These are phyloP conservation scores for Formica selysi DNA, from an alignment of 1,140 invertebrate genomes.

Conservation along the genomic window DNA sequence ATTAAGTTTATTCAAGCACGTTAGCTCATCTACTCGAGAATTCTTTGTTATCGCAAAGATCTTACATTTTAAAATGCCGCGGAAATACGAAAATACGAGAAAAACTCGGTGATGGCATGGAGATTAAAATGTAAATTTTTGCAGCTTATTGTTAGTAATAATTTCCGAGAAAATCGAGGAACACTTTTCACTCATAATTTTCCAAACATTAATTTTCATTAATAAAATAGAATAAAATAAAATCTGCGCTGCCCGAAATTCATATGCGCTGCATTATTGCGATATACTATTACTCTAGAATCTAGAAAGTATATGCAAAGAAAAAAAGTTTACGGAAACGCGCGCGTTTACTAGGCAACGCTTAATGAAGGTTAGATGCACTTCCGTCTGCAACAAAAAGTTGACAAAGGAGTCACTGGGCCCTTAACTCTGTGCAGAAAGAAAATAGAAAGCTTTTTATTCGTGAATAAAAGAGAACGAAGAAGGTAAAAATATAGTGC, in stretches of 20 bases:
- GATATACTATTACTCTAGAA: not conserved
- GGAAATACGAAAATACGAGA: not conserved
- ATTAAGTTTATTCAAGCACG: not conserved
- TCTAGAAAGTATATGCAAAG: not conserved
- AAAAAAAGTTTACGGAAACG: slow-evolving; percentile 52
- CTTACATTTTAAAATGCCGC: slow-evolving; percentile 3
- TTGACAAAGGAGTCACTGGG: slow-evolving; percentile 61
- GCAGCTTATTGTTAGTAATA: not conserved
- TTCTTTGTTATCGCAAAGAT: slow-evolving; percentile 26
- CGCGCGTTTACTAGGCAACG: slow-evolving; percentile 10
- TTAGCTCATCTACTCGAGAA: not conserved
- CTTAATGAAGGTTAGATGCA: slow-evolving; percentile 50
- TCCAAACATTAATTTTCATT: slow-evolving; percentile 14
- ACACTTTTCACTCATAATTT: not conserved
- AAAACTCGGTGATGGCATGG: slow-evolving; percentile 10
- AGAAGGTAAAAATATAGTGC: not conserved
- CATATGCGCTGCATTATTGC: not conserved
- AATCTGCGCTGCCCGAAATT: not conserved
- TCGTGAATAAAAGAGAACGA: not conserved
- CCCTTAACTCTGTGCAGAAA: slow-evolving; percentile 47
- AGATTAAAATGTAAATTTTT: slow-evolving; percentile 53
- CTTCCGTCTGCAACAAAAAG: slow-evolving; percentile 66
- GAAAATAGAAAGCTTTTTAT: slow-evolving; percentile 65
- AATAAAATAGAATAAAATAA: slow-evolving; percentile 13
- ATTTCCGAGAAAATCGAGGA: slow-evolving; percentile 3